Evolutionary conservation across 2,113 vertebrate genomes (phyloP), one percentile per base, ranked within the genome.

Genomic region (Myrmophylax atrothorax): DNA sequence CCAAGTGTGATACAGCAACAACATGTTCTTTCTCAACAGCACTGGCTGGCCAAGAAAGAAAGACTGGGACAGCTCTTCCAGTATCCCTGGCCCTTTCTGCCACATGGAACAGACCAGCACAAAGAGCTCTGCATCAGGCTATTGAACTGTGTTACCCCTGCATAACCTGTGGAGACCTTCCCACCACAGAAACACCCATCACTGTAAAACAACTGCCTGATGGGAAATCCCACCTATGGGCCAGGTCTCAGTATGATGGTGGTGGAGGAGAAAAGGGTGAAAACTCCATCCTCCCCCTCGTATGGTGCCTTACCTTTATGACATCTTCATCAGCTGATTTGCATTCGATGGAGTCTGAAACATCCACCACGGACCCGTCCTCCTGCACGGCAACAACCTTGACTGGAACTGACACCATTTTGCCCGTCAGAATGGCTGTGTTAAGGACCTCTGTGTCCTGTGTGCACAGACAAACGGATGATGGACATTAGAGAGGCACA

Each of bases 361-460:
- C 97, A 1, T 98, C 97, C 0, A 98, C 97, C 86, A 98, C 98
- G 0, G 96, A 95, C 1, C 98, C 98, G 2, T 98, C 98, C 94
- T 98, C 98, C 31, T 98, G 83, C 47, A 98, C 97, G 0, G 96
- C 98, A 7, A 98, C 96, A 0, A 98, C 98, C 94, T 97, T 98
- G 81, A 98, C 96, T 0, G 98, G 98, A 28, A 98, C 96, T 0
- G 97, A 89, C 50, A 98, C 97, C 0, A 64, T 90, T 25, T 96
- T 98, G 33, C 98, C 98, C 0, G 98, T 98, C 76, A 98, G 97
- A 26, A 98, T 93, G 86, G 98, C 98, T 0, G 97, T 98, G 96
- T 98, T 98, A 17, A 98, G 93, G 62, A 98, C 84, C 9, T 98
- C 98, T 0, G 96, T 97, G 83, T 98, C 98, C 98, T 98, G 94